Evolutionary conservation across 2,888 invertebrate genomes (phyloP).

Genomic region (Xanthia icteritia): DNA sequence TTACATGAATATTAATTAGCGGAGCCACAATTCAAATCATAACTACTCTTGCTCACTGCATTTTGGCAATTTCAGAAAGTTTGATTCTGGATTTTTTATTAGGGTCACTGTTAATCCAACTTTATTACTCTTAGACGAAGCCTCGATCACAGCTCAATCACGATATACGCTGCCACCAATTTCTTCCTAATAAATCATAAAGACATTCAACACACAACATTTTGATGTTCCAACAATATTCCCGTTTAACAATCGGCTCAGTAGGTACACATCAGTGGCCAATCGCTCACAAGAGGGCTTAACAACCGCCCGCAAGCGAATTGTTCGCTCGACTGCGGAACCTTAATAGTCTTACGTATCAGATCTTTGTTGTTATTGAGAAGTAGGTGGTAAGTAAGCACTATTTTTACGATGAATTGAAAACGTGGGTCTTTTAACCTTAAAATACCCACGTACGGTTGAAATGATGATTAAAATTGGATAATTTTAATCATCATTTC

Average conservation of each 20-base stretch:
- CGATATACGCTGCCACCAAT: neutral
- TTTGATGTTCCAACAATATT: slow-evolving; percentile 26
- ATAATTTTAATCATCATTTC: neutral
- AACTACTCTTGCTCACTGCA: neutral
- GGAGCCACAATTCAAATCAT: neutral
- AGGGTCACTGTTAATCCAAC: neutral
- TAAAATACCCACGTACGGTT: no score
- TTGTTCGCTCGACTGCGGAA: slow-evolving; percentile 48
- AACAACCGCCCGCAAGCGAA: slow-evolving; percentile 48
- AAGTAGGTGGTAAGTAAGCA: neutral
- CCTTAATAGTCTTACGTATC: slow-evolving; percentile 23
- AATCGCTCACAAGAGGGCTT: slow-evolving; percentile 63
- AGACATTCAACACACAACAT: neutral
- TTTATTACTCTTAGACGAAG: neutral
- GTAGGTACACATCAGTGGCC: slow-evolving; percentile 44
- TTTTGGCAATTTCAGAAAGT: neutral
- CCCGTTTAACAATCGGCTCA: slow-evolving; percentile 41
- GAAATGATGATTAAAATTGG: no score
- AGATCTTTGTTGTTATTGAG: slow-evolving; percentile 11
- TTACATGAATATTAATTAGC: neutral
- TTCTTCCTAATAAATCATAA: slow-evolving; percentile 13
- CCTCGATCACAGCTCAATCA: neutral
- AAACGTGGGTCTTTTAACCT: neutral
- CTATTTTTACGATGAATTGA: neutral
- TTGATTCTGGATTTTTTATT: neutral